Base-by-base conservation (phyloP, 2,113 vertebrate genomes). In the Myotis lucifugus region DNA sequence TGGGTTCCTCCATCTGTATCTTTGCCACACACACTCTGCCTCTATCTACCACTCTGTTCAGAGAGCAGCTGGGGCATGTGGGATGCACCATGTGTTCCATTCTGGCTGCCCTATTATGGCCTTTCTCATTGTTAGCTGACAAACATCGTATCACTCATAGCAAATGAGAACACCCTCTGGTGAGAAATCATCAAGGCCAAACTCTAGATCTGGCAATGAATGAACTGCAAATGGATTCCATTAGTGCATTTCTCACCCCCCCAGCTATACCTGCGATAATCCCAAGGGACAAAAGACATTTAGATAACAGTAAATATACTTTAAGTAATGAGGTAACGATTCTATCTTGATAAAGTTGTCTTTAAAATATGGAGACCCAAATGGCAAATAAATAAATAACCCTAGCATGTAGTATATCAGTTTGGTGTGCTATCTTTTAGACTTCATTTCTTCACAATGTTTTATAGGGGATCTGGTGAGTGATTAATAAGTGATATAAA, bases 1-100 rank as follows among this genome's bases (percentile, higher is more conserved):
- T 70, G 46, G 23, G 29, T 48, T 85, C 50, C 46, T 90, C 96
- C 96, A 96, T 96, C 95, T 97, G 93, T 88, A 84, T 48, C 84
- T 89, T 67, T 88, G 87, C 84, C 85, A 96, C 3, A 27, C 52
- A 72, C 88, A 34, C 90, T 91, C 84, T 82, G 77, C 64, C 91
- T 96, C 72, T 23, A 94, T 86, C 91, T 42, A 76, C 90, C 19
- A 67, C 70, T 89, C 40, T 85, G 50, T 69, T 82, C 56, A 88
- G 70, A 90, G 83, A 88, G 92, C 64, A 93, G 82, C 92, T 88
- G 93, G 66, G 17, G 12, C 93, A 66, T 9, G 67, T 59, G 72
- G 85, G 48, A 56, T 48, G 66, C 74, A 46, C 95, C 90, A 85
- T 85, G 92, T 97, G 92, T 82, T 95, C 4, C 0, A 69, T 52